Evolutionary conservation across 2,797 vertebrate species (phyloP).

Genomic region (Microchirus variegatus): DNA sequence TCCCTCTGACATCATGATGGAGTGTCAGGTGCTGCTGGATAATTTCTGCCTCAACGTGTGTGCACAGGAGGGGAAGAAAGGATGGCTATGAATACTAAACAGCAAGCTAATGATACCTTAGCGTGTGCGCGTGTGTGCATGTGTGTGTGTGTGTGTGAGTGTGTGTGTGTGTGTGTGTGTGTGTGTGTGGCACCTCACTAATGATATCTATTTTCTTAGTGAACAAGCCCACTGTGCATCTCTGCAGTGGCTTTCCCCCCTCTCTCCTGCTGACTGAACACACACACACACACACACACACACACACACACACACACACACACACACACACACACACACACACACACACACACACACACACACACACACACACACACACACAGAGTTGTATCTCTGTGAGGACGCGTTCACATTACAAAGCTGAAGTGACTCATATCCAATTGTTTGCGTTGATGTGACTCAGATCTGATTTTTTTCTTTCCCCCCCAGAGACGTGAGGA

Average conservation of each 20-base stretch:
- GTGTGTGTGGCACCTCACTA: constrained; percentile 39
- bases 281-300: constrained; percentile 16
- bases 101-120: constrained; percentile 78
- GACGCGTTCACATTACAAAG: too few species aligned
- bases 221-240: constrained; percentile 53
- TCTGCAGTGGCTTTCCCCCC: constrained; percentile 65
- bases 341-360: constrained; percentile 18
- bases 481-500: too few species aligned
- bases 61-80: constrained; percentile 55
- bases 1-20: constrained; percentile 83
- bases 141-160: constrained; percentile 18
- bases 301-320: constrained; percentile 3
- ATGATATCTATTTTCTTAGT: constrained; percentile 70
- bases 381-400: too few species aligned
- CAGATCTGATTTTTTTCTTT: too few species aligned
- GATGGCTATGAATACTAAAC: constrained; percentile 81
- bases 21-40: constrained; percentile 85
- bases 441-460: too few species aligned
- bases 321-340: constrained; percentile 14
- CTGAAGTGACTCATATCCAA: too few species aligned
- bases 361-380: constrained; percentile 10
- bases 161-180: constrained; percentile 25
- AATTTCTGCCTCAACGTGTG: constrained; percentile 69
- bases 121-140: constrained; percentile 18
- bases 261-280: constrained; percentile 34